Percentiles rank a stretch among this genome's conserved stretches.
Conservation (phyloP, 2,113 vertebrate species). For the Nettapus auritus region DNA sequence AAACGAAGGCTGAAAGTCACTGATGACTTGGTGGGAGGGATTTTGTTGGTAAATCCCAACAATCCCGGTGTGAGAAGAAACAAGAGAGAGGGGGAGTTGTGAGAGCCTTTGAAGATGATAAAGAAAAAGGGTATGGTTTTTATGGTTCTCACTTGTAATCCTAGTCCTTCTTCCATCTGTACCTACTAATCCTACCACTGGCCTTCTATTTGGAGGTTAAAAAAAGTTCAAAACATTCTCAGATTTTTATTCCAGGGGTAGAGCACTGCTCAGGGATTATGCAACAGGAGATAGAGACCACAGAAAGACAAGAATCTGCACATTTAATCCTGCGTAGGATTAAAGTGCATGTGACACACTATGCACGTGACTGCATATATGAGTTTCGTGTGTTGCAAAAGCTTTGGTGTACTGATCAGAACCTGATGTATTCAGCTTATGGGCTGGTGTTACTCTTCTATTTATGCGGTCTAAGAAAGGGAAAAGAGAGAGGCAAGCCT, state of each 20-base stretch:
- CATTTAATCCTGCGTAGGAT: neutral
- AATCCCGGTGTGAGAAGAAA: neutral
- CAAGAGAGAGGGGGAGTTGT: neutral
- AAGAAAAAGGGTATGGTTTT: neutral
- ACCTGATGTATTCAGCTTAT: constrained; percentile 22
- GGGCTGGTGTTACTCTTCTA: constrained; percentile 27
- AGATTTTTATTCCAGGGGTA: neutral
- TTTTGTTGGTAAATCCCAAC: neutral
- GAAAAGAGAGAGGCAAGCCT: constrained; percentile 32
- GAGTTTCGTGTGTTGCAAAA: constrained; percentile 13
- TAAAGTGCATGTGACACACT: neutral
- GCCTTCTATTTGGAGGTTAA: neutral
- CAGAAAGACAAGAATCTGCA: neutral
- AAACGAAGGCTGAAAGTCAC: neutral
- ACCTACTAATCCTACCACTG: neutral
- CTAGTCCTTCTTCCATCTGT: neutral
- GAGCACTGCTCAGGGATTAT: neutral
- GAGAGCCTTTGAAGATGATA: neutral
- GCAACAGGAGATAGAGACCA: neutral
- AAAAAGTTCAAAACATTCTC: neutral
- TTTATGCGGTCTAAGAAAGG: constrained; percentile 54
- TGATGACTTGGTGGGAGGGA: neutral
- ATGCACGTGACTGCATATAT: neutral
- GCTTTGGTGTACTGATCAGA: constrained; percentile 43
- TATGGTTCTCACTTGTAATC: neutral